Percentiles rank a stretch among this genome's conserved stretches.
phyloP scores from a whole-genome alignment of 2,113 vertebrate species.

The Perognathus longimembris region DNA sequence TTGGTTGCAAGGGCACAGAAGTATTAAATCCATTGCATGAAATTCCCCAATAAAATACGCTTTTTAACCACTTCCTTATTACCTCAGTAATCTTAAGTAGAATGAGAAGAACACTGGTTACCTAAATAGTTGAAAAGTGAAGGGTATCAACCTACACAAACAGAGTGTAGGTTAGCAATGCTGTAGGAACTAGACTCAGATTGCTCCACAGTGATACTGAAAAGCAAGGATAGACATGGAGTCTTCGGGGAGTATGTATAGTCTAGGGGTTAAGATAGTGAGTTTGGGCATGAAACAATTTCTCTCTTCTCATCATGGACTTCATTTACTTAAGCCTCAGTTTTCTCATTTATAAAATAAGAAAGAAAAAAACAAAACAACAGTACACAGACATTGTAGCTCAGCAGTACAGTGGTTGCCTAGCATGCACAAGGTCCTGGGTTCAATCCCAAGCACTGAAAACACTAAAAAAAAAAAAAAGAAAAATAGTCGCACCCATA shows the following conservation, averaged over 20 bases:
- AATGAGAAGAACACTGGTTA: background rate
- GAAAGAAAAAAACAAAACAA: background rate
- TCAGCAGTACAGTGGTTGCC: background rate
- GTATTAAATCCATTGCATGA: too few species aligned
- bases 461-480: background rate
- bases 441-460: background rate
- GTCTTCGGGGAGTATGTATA: too few species aligned
- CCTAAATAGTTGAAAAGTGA: background rate
- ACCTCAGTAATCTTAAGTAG: background rate
- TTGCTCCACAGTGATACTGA: background rate
- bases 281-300: rapidly evolving
- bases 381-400: too few species aligned
- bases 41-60: background rate
- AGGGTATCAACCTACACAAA: rapidly evolving
- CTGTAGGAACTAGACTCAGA: background rate
- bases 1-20: background rate
- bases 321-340: background rate
- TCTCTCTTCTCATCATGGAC: background rate
- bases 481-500: background rate
- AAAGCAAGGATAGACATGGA: rapidly evolving
- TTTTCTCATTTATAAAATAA: background rate
- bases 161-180: background rate
- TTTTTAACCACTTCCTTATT: background rate
- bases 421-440: background rate
- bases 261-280: background rate